Percentiles rank a stretch among this genome's conserved stretches.
Evolutionary conservation across 2,888 invertebrate species (phyloP).

Genomic region (Lithophane ornitopus): DNA sequence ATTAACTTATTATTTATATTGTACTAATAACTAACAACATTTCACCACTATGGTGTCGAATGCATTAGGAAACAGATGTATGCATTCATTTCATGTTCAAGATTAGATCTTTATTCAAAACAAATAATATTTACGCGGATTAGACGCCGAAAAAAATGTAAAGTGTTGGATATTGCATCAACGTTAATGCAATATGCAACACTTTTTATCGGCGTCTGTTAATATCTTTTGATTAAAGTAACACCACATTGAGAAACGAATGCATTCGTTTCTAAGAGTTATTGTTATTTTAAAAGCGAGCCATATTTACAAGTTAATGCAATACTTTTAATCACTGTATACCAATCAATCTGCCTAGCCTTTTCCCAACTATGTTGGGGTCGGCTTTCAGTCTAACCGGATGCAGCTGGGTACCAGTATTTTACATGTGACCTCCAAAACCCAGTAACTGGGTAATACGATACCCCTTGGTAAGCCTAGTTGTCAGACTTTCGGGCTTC

Average conservation of each 20-base stretch:
- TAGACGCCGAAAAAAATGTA: no score
- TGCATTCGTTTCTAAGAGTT: slow-evolving; percentile 1
- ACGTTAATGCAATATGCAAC: slow-evolving; percentile 15
- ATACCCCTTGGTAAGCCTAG: no score
- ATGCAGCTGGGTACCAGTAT: no score
- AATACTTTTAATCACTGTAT: slow-evolving; percentile 7
- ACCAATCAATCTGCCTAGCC: not conserved
- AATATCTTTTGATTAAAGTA: not conserved
- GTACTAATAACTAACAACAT: not conserved
- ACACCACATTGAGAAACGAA: slow-evolving; percentile 6
- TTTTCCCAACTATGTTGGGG: no score
- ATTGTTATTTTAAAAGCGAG: slow-evolving; percentile 17
- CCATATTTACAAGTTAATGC: not conserved
- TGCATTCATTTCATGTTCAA: not conserved
- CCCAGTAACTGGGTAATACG: no score
- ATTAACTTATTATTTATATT: no score
- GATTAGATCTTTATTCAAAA: not conserved
- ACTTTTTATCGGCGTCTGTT: not conserved
- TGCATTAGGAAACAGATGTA: not conserved
- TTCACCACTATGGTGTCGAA: not conserved
- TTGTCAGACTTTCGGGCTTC: no score
- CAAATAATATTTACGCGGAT: slow-evolving; percentile 18
- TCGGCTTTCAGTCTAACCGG: no score
- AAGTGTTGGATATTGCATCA: no score
- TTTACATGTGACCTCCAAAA: no score